phyloP scores from a whole-genome alignment of 2,113 vertebrate species.

The Rynchops niger region DNA sequence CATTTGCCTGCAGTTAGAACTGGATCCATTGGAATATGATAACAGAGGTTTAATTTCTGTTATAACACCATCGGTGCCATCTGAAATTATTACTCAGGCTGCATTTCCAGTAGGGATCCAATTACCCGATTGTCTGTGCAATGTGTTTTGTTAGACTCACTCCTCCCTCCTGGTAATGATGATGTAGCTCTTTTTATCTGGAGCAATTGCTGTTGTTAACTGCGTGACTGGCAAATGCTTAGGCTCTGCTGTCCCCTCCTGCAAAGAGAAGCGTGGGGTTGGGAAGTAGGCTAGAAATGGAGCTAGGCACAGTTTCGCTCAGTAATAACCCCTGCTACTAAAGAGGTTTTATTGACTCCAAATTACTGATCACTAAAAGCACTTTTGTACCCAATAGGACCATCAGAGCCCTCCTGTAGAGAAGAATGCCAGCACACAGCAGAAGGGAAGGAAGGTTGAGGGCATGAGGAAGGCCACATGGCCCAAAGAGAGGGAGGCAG shows the following conservation, averaged over 20 bases:
- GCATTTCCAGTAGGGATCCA: slow-evolving; percentile 35
- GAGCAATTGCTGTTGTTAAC: slow-evolving; percentile 30
- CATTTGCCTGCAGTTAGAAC: background rate
- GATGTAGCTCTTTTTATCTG: slow-evolving; percentile 32
- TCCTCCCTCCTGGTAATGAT: slow-evolving; percentile 11
- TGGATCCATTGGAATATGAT: background rate
- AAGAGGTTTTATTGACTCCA: slow-evolving; percentile 23
- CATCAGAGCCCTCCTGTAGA: background rate
- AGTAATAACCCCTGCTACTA: background rate
- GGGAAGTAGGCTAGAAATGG: background rate
- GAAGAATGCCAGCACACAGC: background rate
- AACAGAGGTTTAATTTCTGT: slow-evolving; percentile 9
- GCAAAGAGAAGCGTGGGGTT: background rate
- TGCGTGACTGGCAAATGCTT: background rate
- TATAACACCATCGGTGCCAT: background rate
- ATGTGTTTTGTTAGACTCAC: slow-evolving; percentile 11
- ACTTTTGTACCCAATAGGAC: background rate
- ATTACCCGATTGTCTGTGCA: background rate
- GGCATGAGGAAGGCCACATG: background rate
- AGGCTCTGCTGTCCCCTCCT: background rate
- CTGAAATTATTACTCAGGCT: slow-evolving; percentile 32
- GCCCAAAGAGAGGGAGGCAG: fast-evolving
- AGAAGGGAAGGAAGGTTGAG: background rate
- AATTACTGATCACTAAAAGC: slow-evolving; percentile 20
- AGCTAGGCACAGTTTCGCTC: background rate